These are phyloP conservation scores for Ibycter americanus DNA, from an alignment of 2,797 vertebrate species.

Conservation along the genomic window DNA sequence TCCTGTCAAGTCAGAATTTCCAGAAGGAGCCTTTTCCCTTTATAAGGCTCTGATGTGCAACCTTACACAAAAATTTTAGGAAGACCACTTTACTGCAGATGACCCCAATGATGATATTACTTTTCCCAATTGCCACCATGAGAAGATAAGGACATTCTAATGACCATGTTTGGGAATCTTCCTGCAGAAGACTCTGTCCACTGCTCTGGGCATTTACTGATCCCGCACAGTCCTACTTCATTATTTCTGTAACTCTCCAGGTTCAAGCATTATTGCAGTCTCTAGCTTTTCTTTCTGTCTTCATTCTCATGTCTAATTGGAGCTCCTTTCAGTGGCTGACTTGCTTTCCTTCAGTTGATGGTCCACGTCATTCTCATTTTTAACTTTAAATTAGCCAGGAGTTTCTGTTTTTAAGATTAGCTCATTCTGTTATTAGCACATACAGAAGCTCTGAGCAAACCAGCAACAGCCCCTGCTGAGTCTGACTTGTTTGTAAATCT, in stretches of 20 bases:
- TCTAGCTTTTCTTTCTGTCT: background rate
- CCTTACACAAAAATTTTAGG: background rate
- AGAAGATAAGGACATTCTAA: background rate
- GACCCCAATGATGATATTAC: background rate
- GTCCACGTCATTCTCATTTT: background rate
- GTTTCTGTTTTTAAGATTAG: conserved; percentile 34
- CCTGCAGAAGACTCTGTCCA: background rate
- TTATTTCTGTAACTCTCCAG: background rate
- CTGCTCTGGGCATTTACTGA: background rate
- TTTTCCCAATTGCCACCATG: background rate
- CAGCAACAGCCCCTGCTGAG: background rate
- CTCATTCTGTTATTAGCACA: conserved; percentile 14
- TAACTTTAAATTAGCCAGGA: conserved; percentile 19
- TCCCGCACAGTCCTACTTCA: background rate
- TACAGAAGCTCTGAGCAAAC: conserved; percentile 33
- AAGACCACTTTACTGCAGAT: background rate
- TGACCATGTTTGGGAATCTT: background rate
- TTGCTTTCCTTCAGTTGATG: background rate
- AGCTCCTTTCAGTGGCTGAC: background rate
- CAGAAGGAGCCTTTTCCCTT: background rate
- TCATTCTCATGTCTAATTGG: background rate
- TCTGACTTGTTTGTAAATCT: conserved; percentile 48
- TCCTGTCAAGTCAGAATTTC: background rate
- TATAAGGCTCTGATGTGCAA: background rate
- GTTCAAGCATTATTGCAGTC: background rate